Evolutionary conservation across 2,113 vertebrate genomes (phyloP).

Genomic region (Pholis gunnellus): DNA sequence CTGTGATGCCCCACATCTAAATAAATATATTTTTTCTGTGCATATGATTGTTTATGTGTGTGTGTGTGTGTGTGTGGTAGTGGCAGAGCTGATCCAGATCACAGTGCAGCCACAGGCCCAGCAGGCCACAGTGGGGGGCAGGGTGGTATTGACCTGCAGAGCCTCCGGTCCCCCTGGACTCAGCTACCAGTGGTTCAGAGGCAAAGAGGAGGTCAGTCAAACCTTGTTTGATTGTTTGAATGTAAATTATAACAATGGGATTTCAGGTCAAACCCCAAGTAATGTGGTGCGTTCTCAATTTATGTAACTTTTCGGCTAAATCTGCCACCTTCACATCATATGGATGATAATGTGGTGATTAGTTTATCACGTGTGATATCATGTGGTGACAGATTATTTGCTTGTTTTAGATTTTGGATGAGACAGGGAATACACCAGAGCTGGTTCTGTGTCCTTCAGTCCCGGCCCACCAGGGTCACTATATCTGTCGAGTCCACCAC

Average conservation of each 20-base stretch:
- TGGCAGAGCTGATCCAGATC: conserved; percentile 80
- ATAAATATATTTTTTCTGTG: background rate
- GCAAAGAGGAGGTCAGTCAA: conserved; percentile 84
- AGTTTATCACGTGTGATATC: background rate
- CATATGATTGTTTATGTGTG: background rate
- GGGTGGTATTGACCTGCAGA: conserved; percentile 82
- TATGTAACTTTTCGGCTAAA: background rate
- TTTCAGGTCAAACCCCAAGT: background rate
- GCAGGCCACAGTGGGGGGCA: conserved; percentile 64
- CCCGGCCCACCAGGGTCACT: conserved; percentile 67
- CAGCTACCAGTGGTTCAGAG: conserved; percentile 89
- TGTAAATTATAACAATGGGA: background rate
- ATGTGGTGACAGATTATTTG: background rate
- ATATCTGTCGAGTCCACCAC: conserved; percentile 86
- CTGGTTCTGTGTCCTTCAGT: conserved; percentile 75
- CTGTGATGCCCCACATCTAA: background rate
- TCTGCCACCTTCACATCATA: background rate
- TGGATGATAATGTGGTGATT: background rate
- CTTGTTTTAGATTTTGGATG: conserved; percentile 77
- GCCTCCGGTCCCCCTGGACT: conserved; percentile 79
- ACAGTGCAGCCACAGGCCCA: conserved; percentile 82
- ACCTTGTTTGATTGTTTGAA: background rate
- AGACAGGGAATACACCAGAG: conserved; percentile 76
- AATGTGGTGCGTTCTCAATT: background rate
- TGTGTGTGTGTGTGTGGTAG: conserved; percentile 54